phyloP scores from a whole-genome alignment of 1,140 invertebrate genomes.

The Nasonia longicornis region DNA sequence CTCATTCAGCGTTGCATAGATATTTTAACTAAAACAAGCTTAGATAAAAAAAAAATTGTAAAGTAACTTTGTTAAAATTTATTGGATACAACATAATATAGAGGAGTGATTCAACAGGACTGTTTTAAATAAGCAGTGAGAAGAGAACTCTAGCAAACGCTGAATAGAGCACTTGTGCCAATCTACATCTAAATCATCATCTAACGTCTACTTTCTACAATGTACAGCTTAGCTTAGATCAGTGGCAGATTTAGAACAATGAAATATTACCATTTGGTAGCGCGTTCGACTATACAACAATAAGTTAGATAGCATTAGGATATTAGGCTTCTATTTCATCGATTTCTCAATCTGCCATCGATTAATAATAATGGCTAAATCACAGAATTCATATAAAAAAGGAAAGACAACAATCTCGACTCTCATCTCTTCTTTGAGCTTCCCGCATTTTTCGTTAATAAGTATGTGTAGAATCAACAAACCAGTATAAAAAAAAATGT shows the following conservation, averaged over 20 bases:
- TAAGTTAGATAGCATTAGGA: background rate
- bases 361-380: constrained; percentile 34
- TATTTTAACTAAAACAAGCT: background rate
- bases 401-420: constrained; percentile 5
- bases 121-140: background rate
- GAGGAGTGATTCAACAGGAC: background rate
- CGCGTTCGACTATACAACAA: background rate
- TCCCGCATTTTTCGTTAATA: background rate
- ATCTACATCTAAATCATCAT: constrained; percentile 24
- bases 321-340: background rate
- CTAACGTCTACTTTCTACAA: constrained; percentile 40
- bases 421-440: constrained; percentile 3
- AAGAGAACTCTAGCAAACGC: constrained; percentile 14
- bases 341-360: constrained; percentile 14
- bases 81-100: too few species aligned
- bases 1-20: background rate
- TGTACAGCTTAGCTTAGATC: constrained; percentile 29
- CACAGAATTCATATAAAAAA: constrained; percentile 36
- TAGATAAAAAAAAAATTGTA: background rate
- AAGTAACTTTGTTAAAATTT: background rate
- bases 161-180: background rate
- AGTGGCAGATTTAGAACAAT: constrained; percentile 4
- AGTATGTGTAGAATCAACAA: background rate
- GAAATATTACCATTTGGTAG: constrained; percentile 16
- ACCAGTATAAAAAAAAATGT: constrained; percentile 6